Conservation (phyloP, 2,113 vertebrate species). For the Mola mola region DNA sequence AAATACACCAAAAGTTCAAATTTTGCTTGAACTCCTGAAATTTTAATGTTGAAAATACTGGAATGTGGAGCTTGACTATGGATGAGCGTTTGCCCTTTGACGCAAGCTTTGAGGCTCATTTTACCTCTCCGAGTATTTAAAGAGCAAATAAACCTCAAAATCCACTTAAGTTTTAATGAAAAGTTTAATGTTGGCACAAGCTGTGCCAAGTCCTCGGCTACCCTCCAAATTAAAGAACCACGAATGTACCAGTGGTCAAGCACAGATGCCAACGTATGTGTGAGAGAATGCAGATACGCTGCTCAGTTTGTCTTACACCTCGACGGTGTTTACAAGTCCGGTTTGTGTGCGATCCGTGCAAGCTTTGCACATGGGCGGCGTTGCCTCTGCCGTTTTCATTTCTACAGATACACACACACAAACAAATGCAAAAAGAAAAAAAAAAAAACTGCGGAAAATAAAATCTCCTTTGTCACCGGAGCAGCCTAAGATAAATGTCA, state of each 20-base stretch:
- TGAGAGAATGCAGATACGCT: conserved; percentile 42
- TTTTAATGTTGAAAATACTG: conserved; percentile 8
- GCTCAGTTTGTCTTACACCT: conserved; percentile 33
- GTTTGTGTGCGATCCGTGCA: conserved; percentile 10
- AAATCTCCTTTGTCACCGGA: conserved; percentile 29
- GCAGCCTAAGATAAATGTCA: conserved; percentile 72
- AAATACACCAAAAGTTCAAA: conserved; percentile 4
- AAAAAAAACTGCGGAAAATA: conserved; percentile 2
- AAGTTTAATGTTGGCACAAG: conserved; percentile 20
- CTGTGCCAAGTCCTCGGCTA: background rate
- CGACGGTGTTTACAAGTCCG: conserved; percentile 47
- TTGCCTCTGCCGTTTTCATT: conserved; percentile 15
- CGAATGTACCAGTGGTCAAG: conserved; percentile 10
- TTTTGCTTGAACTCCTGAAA: conserved; percentile 3
- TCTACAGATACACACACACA: conserved; percentile 12
- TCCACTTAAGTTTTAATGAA: conserved; percentile 21
- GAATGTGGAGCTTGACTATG: background rate
- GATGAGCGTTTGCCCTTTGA: background rate
- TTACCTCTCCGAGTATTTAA: conserved; percentile 1
- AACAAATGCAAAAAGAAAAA: background rate
- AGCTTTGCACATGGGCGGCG: conserved; percentile 21
- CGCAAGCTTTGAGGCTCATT: background rate
- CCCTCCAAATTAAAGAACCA: conserved; percentile 14
- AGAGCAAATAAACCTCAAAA: conserved; percentile 7
- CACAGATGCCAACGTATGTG: conserved; percentile 32